Percentiles rank a stretch among this genome's conserved stretches.
phyloP scores from a whole-genome alignment of 2,113 vertebrate genomes.

The Origma solitaria region DNA sequence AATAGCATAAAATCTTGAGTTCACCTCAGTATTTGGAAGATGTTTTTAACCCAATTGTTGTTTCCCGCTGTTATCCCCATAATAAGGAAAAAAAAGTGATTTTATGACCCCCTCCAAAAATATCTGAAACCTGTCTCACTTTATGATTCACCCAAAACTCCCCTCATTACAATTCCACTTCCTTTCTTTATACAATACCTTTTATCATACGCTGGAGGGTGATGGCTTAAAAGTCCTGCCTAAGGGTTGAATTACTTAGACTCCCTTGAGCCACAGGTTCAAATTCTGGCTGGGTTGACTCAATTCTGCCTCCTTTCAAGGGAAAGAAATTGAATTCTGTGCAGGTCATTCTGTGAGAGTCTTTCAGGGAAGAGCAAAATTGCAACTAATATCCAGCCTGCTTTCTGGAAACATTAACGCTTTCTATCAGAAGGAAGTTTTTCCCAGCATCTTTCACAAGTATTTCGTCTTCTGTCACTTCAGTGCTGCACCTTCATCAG shows the following conservation, averaged over 20 bases:
- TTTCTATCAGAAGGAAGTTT: neutral
- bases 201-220: constrained; percentile 29
- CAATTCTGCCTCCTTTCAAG: constrained; percentile 41
- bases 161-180: constrained; percentile 39
- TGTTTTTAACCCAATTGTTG: neutral
- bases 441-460: neutral
- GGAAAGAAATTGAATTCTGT: constrained; percentile 35
- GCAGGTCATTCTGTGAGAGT: constrained; percentile 7
- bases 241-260: constrained; percentile 61
- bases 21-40: neutral
- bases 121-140: neutral
- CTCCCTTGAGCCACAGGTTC: constrained; percentile 51
- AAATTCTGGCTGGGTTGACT: constrained; percentile 46
- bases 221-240: constrained; percentile 46
- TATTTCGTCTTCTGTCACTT: neutral
- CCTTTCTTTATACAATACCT: constrained; percentile 24
- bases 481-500: neutral
- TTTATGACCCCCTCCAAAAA: neutral
- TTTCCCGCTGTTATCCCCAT: neutral
- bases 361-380: constrained; percentile 39
- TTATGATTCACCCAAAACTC: constrained; percentile 36
- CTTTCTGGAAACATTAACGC: constrained; percentile 26
- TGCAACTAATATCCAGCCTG: constrained; percentile 17
- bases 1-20: neutral
- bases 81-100: neutral